These are phyloP conservation scores for Steinernema scapterisci DNA, from an alignment of 2,888 invertebrate genomes.

Conservation along the genomic window DNA sequence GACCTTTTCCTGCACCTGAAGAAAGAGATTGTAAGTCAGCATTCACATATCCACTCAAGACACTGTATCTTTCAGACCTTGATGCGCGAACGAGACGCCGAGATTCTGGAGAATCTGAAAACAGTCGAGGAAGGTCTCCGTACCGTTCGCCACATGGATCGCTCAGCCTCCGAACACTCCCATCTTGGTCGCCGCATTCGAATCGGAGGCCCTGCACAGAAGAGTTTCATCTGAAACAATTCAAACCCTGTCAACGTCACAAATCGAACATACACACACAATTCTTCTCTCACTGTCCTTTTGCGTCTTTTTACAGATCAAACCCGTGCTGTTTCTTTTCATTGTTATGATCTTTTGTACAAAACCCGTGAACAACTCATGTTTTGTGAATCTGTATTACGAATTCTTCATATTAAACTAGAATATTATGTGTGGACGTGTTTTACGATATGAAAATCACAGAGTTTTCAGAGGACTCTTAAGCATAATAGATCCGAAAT, in stretches of 20 bases:
- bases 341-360: slow-evolving; percentile 24
- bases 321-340: slow-evolving; percentile 22
- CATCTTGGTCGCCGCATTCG: slow-evolving; percentile 25
- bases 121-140: slow-evolving; percentile 58
- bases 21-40: slow-evolving; percentile 57
- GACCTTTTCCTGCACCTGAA: slow-evolving; percentile 62
- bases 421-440: too few relatives aligned
- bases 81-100: slow-evolving; percentile 61
- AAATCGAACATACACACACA: background rate
- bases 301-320: background rate
- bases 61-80: slow-evolving; percentile 49
- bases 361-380: slow-evolving; percentile 28
- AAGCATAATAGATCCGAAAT: too few relatives aligned
- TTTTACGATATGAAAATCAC: too few relatives aligned
- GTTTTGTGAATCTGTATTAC: slow-evolving; percentile 5
- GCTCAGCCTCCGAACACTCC: slow-evolving; percentile 21
- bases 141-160: slow-evolving; percentile 40
- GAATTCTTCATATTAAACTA: background rate
- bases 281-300: slow-evolving; percentile 10
- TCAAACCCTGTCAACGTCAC: background rate
- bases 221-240: background rate
- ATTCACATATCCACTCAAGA: background rate
- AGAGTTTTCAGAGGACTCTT: too few relatives aligned
- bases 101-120: slow-evolving; percentile 61
- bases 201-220: slow-evolving; percentile 19